These are phyloP conservation scores for Tenebrosternarchus preto DNA, from an alignment of 2,113 vertebrate genomes.

Conservation along the genomic window DNA sequence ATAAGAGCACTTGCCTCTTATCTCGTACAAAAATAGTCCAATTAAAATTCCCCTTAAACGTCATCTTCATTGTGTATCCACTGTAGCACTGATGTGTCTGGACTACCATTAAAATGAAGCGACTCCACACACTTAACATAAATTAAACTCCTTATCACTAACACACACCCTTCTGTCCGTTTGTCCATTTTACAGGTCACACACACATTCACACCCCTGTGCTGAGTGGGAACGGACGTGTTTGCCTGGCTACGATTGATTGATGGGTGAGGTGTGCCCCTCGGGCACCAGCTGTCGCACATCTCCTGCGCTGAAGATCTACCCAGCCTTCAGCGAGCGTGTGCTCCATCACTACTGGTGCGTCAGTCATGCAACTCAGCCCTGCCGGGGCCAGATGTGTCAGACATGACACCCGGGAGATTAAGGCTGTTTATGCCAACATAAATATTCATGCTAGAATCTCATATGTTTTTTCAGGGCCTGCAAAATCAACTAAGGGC, in stretches of 20 bases:
- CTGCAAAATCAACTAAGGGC: background rate
- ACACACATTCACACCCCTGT: slow-evolving; percentile 9
- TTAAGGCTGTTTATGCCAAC: slow-evolving; percentile 1
- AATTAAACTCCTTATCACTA: too few species aligned
- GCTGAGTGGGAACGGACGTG: background rate
- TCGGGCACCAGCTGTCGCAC: slow-evolving; percentile 46
- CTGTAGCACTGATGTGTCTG: too few species aligned
- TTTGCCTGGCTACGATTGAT: slow-evolving; percentile 37
- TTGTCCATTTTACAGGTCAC: background rate
- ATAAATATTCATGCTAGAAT: slow-evolving; percentile 20
- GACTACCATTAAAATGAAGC: too few species aligned
- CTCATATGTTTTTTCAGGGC: background rate
- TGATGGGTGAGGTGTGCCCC: slow-evolving; percentile 36
- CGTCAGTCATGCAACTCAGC: background rate
- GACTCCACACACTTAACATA: too few species aligned
- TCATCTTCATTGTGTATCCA: too few species aligned
- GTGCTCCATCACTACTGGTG: background rate
- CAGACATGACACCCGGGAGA: slow-evolving; percentile 11
- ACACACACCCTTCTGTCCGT: background rate
- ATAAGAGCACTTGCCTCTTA: too few species aligned
- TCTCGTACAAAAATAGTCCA: too few species aligned
- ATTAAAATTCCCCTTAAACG: too few species aligned
- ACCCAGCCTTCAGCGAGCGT: slow-evolving; percentile 17
- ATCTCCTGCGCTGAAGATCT: slow-evolving; percentile 24
- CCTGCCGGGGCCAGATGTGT: background rate